phyloP scores from a whole-genome alignment of 2,888 invertebrate species.

The Blomia tropicalis region DNA sequence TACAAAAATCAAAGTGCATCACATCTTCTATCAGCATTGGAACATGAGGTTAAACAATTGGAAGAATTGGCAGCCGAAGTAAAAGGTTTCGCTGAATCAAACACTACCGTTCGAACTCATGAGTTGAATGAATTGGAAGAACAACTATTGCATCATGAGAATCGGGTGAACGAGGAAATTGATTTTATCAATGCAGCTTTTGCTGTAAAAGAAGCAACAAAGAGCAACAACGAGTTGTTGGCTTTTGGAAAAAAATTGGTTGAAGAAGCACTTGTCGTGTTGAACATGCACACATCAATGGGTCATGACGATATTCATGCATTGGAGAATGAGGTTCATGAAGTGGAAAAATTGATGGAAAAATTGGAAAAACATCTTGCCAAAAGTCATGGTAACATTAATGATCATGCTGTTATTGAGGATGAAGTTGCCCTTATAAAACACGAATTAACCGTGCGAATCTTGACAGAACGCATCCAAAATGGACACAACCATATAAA shows the following conservation, averaged over 20 bases:
- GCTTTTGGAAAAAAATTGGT: background rate
- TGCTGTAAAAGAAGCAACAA: background rate
- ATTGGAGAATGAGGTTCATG: background rate
- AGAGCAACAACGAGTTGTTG: background rate
- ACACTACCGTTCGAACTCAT: background rate
- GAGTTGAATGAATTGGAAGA: background rate
- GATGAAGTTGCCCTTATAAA: background rate
- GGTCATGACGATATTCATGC: background rate
- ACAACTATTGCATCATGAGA: background rate
- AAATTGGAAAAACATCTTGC: background rate
- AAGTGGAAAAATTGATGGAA: background rate
- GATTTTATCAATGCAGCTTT: background rate
- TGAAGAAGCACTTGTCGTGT: background rate
- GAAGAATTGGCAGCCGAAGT: background rate
- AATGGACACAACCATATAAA: no score
- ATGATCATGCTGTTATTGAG: no score
- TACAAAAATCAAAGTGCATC: background rate
- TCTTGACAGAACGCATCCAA: background rate
- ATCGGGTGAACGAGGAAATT: background rate
- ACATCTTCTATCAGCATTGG: background rate
- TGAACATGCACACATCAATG: background rate
- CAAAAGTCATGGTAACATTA: no score
- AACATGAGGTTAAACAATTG: background rate
- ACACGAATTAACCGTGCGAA: background rate
- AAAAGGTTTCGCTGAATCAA: background rate